These are phyloP conservation scores for Microchirus variegatus DNA, from an alignment of 2,797 vertebrate genomes.

Conservation along the genomic window DNA sequence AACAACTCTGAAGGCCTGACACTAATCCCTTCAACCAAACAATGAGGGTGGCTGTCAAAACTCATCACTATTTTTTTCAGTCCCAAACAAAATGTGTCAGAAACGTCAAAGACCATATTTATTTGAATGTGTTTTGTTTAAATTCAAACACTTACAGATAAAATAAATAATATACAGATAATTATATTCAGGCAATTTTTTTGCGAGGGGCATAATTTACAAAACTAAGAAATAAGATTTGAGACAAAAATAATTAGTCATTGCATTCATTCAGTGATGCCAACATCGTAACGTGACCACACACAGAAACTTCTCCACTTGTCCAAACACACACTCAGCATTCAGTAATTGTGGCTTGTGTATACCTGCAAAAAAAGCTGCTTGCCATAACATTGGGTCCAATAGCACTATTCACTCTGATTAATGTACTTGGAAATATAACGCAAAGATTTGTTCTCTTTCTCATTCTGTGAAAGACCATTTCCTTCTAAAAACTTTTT, in stretches of 20 bases:
- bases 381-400: slow-evolving; percentile 52
- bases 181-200: no score
- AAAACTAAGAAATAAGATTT: not conserved
- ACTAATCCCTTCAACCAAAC: slow-evolving; percentile 8
- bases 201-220: not conserved
- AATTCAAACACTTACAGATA: no score
- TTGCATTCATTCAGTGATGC: slow-evolving; percentile 21
- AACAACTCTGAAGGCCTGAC: slow-evolving; percentile 14
- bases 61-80: not conserved
- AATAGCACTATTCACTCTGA: slow-evolving; percentile 56
- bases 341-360: slow-evolving; percentile 24
- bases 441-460: slow-evolving; percentile 45
- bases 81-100: not conserved
- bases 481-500: slow-evolving; percentile 46
- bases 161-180: no score
- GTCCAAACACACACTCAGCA: slow-evolving; percentile 13
- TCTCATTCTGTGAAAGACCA: slow-evolving; percentile 38
- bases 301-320: slow-evolving; percentile 24
- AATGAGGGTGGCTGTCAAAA: not conserved
- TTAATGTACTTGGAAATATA: slow-evolving; percentile 65
- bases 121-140: not conserved
- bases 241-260: not conserved
- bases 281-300: slow-evolving; percentile 26
- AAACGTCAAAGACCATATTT: not conserved
- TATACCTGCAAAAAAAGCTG: slow-evolving; percentile 43